Percentiles rank a stretch among this genome's conserved stretches.
These are phyloP conservation scores for Hirtodrosophila alboralis DNA, from an alignment of 2,888 invertebrate species.

Conservation along the genomic window DNA sequence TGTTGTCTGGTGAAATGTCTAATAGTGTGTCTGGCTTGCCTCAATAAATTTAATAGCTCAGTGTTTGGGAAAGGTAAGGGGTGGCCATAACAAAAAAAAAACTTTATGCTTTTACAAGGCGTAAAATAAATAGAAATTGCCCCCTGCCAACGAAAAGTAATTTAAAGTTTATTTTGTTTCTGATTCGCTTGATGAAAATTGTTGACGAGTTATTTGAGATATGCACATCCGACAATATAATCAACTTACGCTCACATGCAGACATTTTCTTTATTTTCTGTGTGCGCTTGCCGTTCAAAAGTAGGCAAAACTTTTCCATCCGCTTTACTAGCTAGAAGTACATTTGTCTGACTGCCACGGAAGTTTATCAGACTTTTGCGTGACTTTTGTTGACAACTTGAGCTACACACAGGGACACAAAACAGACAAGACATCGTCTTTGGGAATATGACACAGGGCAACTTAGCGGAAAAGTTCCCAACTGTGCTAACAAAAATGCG, in stretches of 20 bases:
- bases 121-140: constrained; percentile 24
- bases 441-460: constrained; percentile 51
- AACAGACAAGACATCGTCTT: not conserved
- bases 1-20: constrained; percentile 59
- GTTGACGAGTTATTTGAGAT: constrained; percentile 57
- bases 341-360: constrained; percentile 66
- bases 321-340: constrained; percentile 22
- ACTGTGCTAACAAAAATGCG: constrained; percentile 50
- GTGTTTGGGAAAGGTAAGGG: constrained; percentile 18
- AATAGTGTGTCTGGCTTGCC: constrained; percentile 47
- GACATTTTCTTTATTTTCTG: constrained; percentile 11
- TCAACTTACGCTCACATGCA: constrained; percentile 36
- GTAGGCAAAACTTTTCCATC: constrained; percentile 47
- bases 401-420: constrained; percentile 40
- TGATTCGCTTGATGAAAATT: constrained; percentile 44
- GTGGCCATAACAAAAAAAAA: constrained; percentile 57
- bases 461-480: constrained; percentile 54
- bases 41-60: constrained; percentile 63
- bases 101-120: constrained; percentile 51
- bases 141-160: constrained; percentile 46
- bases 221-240: constrained; percentile 33
- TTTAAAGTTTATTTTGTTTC: constrained; percentile 66
- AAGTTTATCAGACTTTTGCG: constrained; percentile 78
- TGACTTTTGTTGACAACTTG: constrained; percentile 77
- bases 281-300: constrained; percentile 26